phyloP scores from a whole-genome alignment of 2,113 vertebrate species.

The Sander lucioperca region DNA sequence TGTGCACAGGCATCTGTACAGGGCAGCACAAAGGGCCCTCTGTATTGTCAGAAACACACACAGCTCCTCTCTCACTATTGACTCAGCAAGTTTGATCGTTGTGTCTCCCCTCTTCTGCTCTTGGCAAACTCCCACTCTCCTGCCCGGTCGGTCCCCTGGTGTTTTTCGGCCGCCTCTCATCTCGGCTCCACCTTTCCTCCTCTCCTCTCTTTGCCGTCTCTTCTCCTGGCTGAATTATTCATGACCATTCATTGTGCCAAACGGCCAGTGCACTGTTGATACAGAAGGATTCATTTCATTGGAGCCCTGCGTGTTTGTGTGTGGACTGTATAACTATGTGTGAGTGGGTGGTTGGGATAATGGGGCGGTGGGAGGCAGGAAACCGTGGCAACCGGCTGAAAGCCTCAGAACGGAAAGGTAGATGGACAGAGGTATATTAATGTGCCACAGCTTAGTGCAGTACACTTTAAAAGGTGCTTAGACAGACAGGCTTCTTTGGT shows the following conservation, averaged over 20 bases:
- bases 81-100: conserved; percentile 74
- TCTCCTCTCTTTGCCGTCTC: conserved; percentile 28
- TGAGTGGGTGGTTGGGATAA: conserved; percentile 39
- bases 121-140: conserved; percentile 39
- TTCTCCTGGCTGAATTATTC: conserved; percentile 76
- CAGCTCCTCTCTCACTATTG: conserved; percentile 59
- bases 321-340: conserved; percentile 35
- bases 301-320: conserved; percentile 37
- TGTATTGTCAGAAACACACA: conserved; percentile 62
- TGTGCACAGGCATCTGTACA: conserved; percentile 73
- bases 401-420: conserved; percentile 21
- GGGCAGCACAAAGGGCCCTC: conserved; percentile 74
- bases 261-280: conserved; percentile 69
- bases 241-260: conserved; percentile 74
- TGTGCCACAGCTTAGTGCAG: background rate
- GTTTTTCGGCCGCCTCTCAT: conserved; percentile 32
- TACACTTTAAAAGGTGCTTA: background rate
- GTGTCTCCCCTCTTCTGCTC: conserved; percentile 46
- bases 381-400: conserved; percentile 34
- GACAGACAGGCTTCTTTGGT: background rate
- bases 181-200: conserved; percentile 40
- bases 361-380: conserved; percentile 35
- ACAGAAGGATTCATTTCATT: conserved; percentile 77
- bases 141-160: conserved; percentile 19
- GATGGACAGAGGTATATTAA: conserved; percentile 3